Evolutionary conservation across 92 coral and sea anemone genomes (phyloP).

Genomic region (Hydrozoanthus gracilis): DNA sequence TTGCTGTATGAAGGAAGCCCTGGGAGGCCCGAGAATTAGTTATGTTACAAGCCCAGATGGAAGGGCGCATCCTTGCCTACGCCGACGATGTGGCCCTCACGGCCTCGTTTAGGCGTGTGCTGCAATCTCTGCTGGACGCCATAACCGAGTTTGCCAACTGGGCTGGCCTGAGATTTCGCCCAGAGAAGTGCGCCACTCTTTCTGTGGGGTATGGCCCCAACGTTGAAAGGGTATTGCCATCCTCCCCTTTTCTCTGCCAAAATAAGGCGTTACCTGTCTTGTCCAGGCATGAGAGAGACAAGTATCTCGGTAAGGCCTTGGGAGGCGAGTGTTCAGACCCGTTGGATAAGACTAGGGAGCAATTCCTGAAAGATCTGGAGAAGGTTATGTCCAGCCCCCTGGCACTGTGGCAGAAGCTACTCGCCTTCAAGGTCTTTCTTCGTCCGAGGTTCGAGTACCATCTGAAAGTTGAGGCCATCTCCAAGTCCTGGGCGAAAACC

Average conservation of each 20-base stretch:
- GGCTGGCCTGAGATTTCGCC: background rate
- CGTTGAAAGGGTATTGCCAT: background rate
- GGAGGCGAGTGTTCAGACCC: background rate
- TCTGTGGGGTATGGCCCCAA: background rate
- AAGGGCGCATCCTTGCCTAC: background rate
- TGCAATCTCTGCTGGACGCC: slow-evolving; percentile 19
- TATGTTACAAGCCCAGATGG: no score
- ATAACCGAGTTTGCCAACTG: background rate
- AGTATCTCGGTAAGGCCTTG: slow-evolving; percentile 26
- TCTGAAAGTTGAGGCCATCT: background rate
- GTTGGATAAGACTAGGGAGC: slow-evolving; percentile 15
- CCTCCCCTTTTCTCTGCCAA: background rate
- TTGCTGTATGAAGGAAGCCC: background rate
- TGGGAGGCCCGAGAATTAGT: no score
- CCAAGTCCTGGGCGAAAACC: background rate
- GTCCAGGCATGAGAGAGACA: slow-evolving; percentile 6
- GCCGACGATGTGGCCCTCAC: slow-evolving; percentile 12
- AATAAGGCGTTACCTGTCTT: background rate
- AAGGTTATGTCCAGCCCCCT: slow-evolving; percentile 12
- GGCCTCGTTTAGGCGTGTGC: background rate
- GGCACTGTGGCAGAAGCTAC: slow-evolving; percentile 7
- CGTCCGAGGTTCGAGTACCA: slow-evolving; percentile 21
- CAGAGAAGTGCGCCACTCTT: background rate
- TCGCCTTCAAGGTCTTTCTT: slow-evolving; percentile 24
- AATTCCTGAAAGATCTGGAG: slow-evolving; percentile 20